A percentile compares a stretch with the other conserved stretches of the same genome.
Conservation (phyloP, 1,140 invertebrate species). For the Papilio dardanus region DNA sequence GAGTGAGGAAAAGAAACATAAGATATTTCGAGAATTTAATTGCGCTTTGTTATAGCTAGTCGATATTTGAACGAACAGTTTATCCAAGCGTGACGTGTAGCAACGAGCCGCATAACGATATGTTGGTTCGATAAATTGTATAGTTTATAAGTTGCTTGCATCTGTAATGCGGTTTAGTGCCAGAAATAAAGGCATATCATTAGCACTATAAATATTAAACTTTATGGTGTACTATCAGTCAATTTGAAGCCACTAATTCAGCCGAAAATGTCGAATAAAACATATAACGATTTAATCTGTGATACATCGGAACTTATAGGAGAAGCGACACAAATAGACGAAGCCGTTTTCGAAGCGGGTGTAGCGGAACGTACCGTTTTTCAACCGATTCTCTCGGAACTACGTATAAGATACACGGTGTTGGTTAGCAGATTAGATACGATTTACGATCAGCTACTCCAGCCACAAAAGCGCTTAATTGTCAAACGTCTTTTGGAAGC, state of each 20-base stretch:
- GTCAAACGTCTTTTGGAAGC: constrained; percentile 91
- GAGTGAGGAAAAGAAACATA: no score
- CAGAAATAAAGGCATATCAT: background rate
- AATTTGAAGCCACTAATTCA: no score
- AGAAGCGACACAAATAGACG: constrained; percentile 85
- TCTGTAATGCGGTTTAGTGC: background rate
- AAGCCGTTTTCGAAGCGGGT: constrained; percentile 84
- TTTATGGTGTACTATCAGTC: no score
- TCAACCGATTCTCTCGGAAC: constrained; percentile 82
- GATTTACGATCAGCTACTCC: constrained; percentile 95
- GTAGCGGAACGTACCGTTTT: constrained; percentile 84
- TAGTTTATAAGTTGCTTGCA: constrained; percentile 46
- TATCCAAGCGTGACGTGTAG: constrained; percentile 67
- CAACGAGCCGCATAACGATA: constrained; percentile 46
- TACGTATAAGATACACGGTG: constrained; percentile 92
- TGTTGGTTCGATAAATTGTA: constrained; percentile 64
- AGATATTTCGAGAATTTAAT: no score
- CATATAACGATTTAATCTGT: constrained; percentile 87
- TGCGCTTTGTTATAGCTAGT: no score
- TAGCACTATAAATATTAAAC: background rate
- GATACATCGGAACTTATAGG: constrained; percentile 85
- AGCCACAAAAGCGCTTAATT: constrained; percentile 94
- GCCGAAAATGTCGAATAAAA: constrained; percentile 86
- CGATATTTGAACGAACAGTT: constrained; percentile 45
- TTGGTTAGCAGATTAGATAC: constrained; percentile 89